A percentile compares a stretch with the other conserved stretches of the same genome.
Conservation (phyloP, 2,797 vertebrate species). For the Sylvilagus floridanus region DNA sequence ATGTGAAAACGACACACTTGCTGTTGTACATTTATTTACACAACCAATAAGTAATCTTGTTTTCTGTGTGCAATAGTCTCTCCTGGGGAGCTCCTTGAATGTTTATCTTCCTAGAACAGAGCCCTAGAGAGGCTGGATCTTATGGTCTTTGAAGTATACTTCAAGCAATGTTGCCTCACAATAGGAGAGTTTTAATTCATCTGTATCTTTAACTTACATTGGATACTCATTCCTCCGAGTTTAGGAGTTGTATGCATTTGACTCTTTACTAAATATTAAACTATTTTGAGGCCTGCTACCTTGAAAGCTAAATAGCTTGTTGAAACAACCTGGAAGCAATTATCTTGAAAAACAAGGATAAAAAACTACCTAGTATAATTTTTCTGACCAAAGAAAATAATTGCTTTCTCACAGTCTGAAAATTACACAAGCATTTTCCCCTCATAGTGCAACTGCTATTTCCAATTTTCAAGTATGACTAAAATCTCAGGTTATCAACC, state of each 20-base stretch:
- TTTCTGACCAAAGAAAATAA: slow-evolving; percentile 72
- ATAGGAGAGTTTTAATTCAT: background rate
- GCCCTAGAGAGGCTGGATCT: background rate
- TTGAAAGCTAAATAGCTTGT: slow-evolving; percentile 57
- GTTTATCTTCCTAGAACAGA: background rate
- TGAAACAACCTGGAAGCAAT: slow-evolving; percentile 63
- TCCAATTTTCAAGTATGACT: slow-evolving; percentile 62
- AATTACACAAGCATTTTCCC: slow-evolving; percentile 54
- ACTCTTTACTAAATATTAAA: slow-evolving; percentile 31
- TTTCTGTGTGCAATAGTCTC: background rate
- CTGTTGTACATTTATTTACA: slow-evolving; percentile 25
- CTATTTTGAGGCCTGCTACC: slow-evolving; percentile 17
- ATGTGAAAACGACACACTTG: background rate
- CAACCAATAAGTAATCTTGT: background rate
- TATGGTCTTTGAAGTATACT: background rate
- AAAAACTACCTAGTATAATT: slow-evolving; percentile 67
- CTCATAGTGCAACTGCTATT: slow-evolving; percentile 40
- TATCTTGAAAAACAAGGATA: slow-evolving; percentile 53
- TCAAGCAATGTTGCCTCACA: slow-evolving; percentile 18
- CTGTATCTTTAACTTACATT: background rate
- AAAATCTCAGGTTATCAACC: slow-evolving; percentile 51
- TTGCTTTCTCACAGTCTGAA: slow-evolving; percentile 60
- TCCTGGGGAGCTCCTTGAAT: background rate
- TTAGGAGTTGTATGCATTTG: background rate
- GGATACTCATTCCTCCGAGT: background rate